These are phyloP conservation scores for Mythimna vitellina DNA, from an alignment of 2,888 invertebrate genomes.

Conservation along the genomic window DNA sequence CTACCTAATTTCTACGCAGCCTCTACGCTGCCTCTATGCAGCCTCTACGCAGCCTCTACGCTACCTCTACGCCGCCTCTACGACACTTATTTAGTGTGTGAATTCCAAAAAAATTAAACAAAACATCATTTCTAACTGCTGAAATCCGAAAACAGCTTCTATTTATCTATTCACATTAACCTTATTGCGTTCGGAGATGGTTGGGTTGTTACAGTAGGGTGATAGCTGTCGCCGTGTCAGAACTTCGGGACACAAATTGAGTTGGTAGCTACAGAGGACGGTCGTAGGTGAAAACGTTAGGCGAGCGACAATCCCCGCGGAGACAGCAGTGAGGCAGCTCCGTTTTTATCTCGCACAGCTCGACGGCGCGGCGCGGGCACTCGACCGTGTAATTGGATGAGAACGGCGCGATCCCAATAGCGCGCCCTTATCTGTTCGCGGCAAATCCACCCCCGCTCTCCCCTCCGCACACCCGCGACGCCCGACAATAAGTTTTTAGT, in stretches of 20 bases:
- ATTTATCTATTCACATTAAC: constrained; percentile 36
- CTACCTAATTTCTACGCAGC: too few species aligned
- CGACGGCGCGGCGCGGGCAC: constrained; percentile 87
- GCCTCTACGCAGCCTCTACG: not conserved
- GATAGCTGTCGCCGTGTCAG: constrained; percentile 66
- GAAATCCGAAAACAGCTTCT: constrained; percentile 23
- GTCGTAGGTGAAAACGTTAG: constrained; percentile 88
- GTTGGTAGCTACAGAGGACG: constrained; percentile 75
- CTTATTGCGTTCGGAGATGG: constrained; percentile 42
- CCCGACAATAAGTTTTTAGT: constrained; percentile 90
- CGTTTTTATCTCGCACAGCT: constrained; percentile 87
- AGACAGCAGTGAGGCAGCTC: constrained; percentile 84
- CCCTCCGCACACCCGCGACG: constrained; percentile 73
- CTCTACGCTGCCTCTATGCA: not conserved
- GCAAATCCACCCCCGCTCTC: constrained; percentile 82
- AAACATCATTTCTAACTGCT: constrained; percentile 2
- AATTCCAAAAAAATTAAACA: constrained; percentile 2
- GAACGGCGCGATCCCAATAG: constrained; percentile 90
- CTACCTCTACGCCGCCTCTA: not conserved
- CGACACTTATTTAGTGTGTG: not conserved
- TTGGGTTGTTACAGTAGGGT: constrained; percentile 43
- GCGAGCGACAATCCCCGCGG: constrained; percentile 88
- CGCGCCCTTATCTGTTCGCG: constrained; percentile 90
- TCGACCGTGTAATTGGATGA: constrained; percentile 91
- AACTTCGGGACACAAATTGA: constrained; percentile 68